Base-by-base conservation (phyloP, 2,113 vertebrate genomes). In the Oncorhynchus masou region DNA sequence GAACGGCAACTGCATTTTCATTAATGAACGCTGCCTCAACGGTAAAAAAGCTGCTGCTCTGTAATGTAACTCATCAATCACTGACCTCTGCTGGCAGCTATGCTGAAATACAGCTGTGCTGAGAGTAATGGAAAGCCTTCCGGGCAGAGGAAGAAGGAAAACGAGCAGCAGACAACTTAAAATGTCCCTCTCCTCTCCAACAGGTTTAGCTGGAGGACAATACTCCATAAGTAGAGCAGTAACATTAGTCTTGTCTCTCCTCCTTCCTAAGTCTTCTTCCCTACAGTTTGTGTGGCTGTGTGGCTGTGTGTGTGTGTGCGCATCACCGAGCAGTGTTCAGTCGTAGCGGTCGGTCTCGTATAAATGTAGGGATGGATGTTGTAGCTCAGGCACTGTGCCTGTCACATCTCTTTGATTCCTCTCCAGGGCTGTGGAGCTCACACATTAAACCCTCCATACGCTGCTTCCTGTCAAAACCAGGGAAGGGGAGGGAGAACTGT, bases 381-480 rank as follows among this genome's bases (percentile, higher is more conserved):
- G 83, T 81, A 84, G 71, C 82, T 86, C 85, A 81, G 83, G 78
- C 84, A 60, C 81, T 24, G 77, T 72, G 86, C 86, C 80, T 64
- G 78, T 84, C 84, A 85, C 34, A 34, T 83, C 76, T 71, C 89
- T 91, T 88, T 91, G 83, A 92, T 89, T 86, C 25, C 74, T 1
- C 74, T 88, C 90, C 89, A 89, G 76, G 80, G 66, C 75, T 82
- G 81, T 22, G 48, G 54, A 83, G 82, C 73, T 0, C 75, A 74
- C 85, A 88, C 85, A 88, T 86, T 85, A 88, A 62, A 85, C 74
- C 29, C 68, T 64, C 75, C 29, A 62, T 60, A 71, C 73, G 81
- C 85, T 82, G 87, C 88, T 91, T 92, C 90, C 91, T 88, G 87
- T 88, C 88, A 90, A 87, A 88, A 87, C 31, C 0, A 0, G 73